A percentile compares a stretch with the other conserved stretches of the same genome.
Evolutionary conservation across 2,797 vertebrate species (phyloP).

Genomic region (Valencia hispanica): DNA sequence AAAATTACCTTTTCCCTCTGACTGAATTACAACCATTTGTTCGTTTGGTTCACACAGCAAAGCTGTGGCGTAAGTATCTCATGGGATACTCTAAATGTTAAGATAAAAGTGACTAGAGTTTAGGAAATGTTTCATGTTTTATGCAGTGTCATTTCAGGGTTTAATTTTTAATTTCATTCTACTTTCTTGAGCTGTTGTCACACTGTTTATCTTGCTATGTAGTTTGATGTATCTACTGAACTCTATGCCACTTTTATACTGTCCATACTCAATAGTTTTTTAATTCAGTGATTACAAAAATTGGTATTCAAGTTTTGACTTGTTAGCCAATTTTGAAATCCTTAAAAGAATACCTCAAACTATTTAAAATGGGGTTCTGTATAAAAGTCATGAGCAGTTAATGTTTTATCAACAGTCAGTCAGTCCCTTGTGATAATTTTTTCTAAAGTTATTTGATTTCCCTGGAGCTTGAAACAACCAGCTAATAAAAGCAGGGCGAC

Average conservation of each 20-base stretch:
- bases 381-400: background rate
- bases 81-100: slow-evolving; percentile 5
- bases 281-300: background rate
- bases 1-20: background rate
- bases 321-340: background rate
- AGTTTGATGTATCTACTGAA: background rate
- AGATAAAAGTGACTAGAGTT: background rate
- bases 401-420: background rate
- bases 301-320: background rate
- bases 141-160: background rate
- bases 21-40: background rate
- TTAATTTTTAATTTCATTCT: slow-evolving; percentile 4
- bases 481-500: background rate
- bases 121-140: slow-evolving; percentile 7
- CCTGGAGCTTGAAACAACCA: background rate
- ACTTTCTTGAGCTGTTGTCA: background rate
- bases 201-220: background rate
- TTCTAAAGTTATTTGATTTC: background rate
- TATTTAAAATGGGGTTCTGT: background rate
- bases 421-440: background rate
- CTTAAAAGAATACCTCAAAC: background rate
- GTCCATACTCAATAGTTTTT: background rate
- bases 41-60: slow-evolving; percentile 6
- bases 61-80: background rate
- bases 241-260: background rate